phyloP scores from a whole-genome alignment of 2,888 invertebrate genomes.

The Deilephila elpenor region DNA sequence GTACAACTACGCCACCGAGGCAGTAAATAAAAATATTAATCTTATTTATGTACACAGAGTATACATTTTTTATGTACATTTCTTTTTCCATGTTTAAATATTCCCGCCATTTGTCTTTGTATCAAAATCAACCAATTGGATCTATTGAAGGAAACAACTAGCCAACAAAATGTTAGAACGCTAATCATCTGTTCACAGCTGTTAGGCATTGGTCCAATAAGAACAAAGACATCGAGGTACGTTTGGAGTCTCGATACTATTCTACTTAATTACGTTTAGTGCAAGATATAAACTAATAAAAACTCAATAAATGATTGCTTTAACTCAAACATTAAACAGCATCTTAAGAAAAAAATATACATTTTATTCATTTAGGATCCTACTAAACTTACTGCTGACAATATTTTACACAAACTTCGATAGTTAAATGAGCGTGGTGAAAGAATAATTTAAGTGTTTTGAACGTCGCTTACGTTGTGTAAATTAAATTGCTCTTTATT shows the following conservation, averaged over 20 bases:
- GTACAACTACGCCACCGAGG: no score
- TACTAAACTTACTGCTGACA: no score
- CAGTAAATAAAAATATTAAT: no score
- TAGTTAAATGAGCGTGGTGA: neutral
- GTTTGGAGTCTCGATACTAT: constrained; percentile 38
- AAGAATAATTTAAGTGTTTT: constrained; percentile 22
- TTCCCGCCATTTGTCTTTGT: constrained; percentile 3
- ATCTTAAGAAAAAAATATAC: no score
- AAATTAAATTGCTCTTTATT: constrained; percentile 25
- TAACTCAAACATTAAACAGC: no score
- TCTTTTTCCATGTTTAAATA: neutral
- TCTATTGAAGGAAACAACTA: neutral
- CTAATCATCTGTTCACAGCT: constrained; percentile 55
- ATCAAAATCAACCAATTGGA: constrained; percentile 6
- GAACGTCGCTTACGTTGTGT: constrained; percentile 33
- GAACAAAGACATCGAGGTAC: constrained; percentile 26
- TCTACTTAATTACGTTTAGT: no score
- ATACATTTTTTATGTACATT: no score
- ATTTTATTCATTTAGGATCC: no score
- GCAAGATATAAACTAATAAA: no score
- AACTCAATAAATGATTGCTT: no score
- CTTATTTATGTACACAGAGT: no score
- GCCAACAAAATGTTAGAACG: neutral
- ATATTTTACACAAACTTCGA: neutral
- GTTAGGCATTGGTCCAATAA: constrained; percentile 50